Evolutionary conservation across 53 echinoderm and acorn worm species (phyloP).

Genomic region (Crossaster papposus): DNA sequence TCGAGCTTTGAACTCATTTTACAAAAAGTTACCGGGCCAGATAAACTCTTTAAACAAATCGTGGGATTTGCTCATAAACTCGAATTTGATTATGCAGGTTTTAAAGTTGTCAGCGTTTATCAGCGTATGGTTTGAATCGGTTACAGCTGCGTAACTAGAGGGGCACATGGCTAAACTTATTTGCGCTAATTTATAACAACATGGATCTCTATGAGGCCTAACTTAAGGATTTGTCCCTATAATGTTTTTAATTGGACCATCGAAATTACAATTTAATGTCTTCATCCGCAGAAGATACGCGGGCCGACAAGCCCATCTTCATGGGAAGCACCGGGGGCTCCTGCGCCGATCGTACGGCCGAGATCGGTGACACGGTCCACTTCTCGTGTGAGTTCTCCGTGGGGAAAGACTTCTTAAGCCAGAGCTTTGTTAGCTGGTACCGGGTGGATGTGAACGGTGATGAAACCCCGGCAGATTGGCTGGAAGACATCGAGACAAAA

Average conservation of each 20-base stretch:
- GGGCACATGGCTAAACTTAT: too few species aligned
- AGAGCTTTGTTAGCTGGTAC: conserved; percentile 18
- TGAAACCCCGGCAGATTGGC: conserved; percentile 13
- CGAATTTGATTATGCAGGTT: too few species aligned
- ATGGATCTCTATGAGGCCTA: too few species aligned
- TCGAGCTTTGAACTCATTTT: too few species aligned
- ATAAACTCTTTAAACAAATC: too few species aligned
- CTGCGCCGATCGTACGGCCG: conserved; percentile 29
- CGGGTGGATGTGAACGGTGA: neutral
- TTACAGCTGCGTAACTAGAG: too few species aligned
- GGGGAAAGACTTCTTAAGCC: neutral
- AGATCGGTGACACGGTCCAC: conserved; percentile 21
- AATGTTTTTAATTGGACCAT: neutral
- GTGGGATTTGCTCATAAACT: too few species aligned
- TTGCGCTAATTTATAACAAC: too few species aligned
- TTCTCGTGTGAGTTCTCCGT: conserved; percentile 54
- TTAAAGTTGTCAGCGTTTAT: too few species aligned
- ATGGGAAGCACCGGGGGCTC: conserved; percentile 3
- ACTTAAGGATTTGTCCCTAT: too few species aligned
- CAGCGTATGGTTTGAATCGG: too few species aligned
- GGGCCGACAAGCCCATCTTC: neutral
- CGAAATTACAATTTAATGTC: neutral
- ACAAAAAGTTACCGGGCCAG: too few species aligned
- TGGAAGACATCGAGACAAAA: neutral
- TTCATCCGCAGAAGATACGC: neutral